Evolutionary conservation across 1,140 invertebrate species (phyloP).

Genomic region (Drosophila saltans): DNA sequence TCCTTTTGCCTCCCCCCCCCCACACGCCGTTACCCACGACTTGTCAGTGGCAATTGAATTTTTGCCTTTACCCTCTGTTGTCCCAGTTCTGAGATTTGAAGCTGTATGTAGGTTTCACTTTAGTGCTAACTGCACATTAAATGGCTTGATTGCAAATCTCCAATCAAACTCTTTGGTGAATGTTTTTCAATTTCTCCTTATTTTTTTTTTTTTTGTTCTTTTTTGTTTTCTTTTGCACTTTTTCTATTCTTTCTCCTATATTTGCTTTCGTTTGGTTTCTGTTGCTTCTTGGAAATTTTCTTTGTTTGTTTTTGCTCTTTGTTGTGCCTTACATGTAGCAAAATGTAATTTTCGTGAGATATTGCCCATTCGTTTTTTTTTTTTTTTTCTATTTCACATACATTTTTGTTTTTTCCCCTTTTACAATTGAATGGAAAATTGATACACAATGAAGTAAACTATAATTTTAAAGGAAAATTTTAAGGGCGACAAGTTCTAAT

Average conservation of each 20-base stretch:
- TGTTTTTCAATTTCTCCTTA: slow-evolving; percentile 28
- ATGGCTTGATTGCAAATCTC: slow-evolving; percentile 68
- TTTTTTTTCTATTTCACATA: slow-evolving; percentile 19
- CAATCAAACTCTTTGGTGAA: slow-evolving; percentile 55
- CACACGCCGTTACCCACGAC: not conserved
- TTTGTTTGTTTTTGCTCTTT: slow-evolving; percentile 25
- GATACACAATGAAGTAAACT: slow-evolving; percentile 29
- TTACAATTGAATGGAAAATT: slow-evolving; percentile 43
- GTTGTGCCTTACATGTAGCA: slow-evolving; percentile 32
- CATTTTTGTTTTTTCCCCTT: slow-evolving; percentile 29
- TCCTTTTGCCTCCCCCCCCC: not conserved
- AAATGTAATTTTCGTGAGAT: slow-evolving; percentile 67
- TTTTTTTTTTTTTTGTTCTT: not conserved
- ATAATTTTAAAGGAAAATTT: slow-evolving; percentile 1
- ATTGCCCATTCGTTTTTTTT: slow-evolving; percentile 31
- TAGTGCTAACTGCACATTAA: slow-evolving; percentile 75
- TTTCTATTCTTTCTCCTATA: not conserved
- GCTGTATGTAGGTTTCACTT: slow-evolving; percentile 47
- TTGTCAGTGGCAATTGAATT: slow-evolving; percentile 74
- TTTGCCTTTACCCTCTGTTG: slow-evolving; percentile 34
- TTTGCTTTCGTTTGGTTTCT: slow-evolving; percentile 1
- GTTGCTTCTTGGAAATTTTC: slow-evolving; percentile 32
- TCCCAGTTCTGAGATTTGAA: slow-evolving; percentile 26
- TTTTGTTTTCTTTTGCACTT: not conserved
- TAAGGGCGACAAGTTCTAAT: not conserved